Percentiles rank a stretch among this genome's conserved stretches.
phyloP scores from a whole-genome alignment of 2,797 vertebrate genomes.

The Hipposideros larvatus region DNA sequence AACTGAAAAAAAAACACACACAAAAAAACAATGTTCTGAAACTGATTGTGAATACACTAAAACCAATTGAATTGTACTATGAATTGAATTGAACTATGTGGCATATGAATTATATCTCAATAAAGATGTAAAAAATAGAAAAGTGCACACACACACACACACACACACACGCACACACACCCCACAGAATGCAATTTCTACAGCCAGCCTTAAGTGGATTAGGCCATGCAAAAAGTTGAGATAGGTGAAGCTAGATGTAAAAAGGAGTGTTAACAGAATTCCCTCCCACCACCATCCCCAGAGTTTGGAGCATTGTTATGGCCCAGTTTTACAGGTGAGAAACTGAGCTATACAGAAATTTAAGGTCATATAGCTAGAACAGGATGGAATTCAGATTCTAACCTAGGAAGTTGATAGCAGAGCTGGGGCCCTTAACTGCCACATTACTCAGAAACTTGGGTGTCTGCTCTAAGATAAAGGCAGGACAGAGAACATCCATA shows the following conservation, averaged over 20 bases:
- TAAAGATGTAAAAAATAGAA: neutral
- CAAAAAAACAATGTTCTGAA: neutral
- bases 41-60: neutral
- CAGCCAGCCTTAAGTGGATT: neutral
- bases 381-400: constrained; percentile 5
- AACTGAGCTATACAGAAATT: neutral
- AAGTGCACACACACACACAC: neutral
- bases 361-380: neutral
- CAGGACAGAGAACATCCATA: neutral
- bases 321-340: constrained; percentile 12
- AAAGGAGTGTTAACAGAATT: neutral
- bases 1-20: no score
- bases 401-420: neutral
- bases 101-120: neutral
- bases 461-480: constrained; percentile 41
- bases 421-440: neutral
- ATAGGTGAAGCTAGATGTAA: neutral
- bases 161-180: neutral
- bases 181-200: neutral
- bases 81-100: neutral
- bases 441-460: neutral
- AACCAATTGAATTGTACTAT: neutral
- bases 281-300: neutral
- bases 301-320: neutral
- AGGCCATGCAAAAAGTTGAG: neutral